Base-by-base conservation (phyloP, 2,888 invertebrate genomes). In the Atrina japonica region DNA sequence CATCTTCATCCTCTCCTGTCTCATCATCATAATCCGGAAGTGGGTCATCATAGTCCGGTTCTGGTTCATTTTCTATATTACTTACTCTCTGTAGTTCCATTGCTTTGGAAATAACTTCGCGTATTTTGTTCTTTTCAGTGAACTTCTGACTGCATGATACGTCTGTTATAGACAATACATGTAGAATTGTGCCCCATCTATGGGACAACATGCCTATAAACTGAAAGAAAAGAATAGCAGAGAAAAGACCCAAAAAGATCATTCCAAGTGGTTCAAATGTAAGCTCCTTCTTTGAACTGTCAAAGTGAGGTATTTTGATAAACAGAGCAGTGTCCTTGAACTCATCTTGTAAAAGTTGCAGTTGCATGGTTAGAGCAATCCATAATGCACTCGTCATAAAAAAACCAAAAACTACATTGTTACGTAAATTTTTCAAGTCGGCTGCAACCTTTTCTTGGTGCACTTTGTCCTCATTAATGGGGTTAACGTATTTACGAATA, bases 121-220 rank as follows among this genome's bases (percentile, higher is more conserved):
- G 73, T 1, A 83, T 77, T 64, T 82, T 84, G 56, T 83, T 81
- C 58, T 82, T 75, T 49, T 83, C 84, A 0, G 80, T 82, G 50
- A 81, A 81, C 18, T 70, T 77, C 50, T 80, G 73, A 25, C 82
- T 77, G 23, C 81, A 78, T 1, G 80, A 80, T 0, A 99, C 92
- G 88, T 97, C 96, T 6, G 98, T 98, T 6, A 98, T 97, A 50
- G 99, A 96, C 89, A 99, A 92, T 88, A 99, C 98, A 90, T 99
- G 99, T 1, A 98, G 96, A 72, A 99, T 92, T 0, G 99, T 99
- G 88, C 97, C 98, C 90, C 99, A 98, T 86, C 99, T 94, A 95
- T 99, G 99, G 93, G 98, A 96, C 93, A 99, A 93, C 98, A 99
- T 99, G 82, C 97, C 98, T 61, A 95, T 93, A 91, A 99, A 99